Base-by-base conservation (phyloP, 2,888 invertebrate genomes). In the Anarsia innoxiella region DNA sequence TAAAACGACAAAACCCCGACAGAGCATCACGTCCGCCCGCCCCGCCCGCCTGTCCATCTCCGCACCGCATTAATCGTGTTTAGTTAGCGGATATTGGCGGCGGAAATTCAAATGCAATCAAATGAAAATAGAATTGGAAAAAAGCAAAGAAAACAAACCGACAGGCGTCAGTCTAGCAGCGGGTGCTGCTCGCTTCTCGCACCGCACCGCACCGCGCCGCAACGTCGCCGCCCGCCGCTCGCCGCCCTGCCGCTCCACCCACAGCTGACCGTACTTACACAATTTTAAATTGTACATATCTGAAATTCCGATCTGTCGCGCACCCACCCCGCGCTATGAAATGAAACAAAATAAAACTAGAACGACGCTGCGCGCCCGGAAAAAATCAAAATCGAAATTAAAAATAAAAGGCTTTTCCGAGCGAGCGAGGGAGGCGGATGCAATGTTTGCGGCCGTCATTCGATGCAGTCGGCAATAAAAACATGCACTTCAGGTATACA, bases 201-300 rank as follows among this genome's bases (percentile, higher is more conserved):
- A 15, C 23, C 23, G 23, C 8, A n/a, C 31, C 10, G 19, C 31
- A 9, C 32, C 12, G 56, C 65, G 59, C 59, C 54, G 53, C 58
- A 60, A n/a, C n/a, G n/a, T n/a, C n/a, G n/a, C n/a, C n/a, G n/a
- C n/a, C n/a, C n/a, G n/a, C n/a, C n/a, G 59, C 56, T 39, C 56
- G 46, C 50, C 41, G 58, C 56, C 60, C 60, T 52, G 43, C 54
- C 53, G 43, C 49, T 44, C 46, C 39, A 15, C 38, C 34, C 35
- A 36, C 63, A 55, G 69, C 77, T 82, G 82, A 80, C 83, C 84
- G 82, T 78, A 83, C 84, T 84, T 83, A 84, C 83, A 83, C 84
- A 75, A 83, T 84, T 84, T 84, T 84, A 84, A 84, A 84, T 84
- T 84, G 84, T 83, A 84, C 84, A 84, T 84, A 83, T 83, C 82